Percentiles rank a stretch among this genome's conserved stretches.
phyloP scores from a whole-genome alignment of 2,113 vertebrate species.

The Oncorhynchus masou region DNA sequence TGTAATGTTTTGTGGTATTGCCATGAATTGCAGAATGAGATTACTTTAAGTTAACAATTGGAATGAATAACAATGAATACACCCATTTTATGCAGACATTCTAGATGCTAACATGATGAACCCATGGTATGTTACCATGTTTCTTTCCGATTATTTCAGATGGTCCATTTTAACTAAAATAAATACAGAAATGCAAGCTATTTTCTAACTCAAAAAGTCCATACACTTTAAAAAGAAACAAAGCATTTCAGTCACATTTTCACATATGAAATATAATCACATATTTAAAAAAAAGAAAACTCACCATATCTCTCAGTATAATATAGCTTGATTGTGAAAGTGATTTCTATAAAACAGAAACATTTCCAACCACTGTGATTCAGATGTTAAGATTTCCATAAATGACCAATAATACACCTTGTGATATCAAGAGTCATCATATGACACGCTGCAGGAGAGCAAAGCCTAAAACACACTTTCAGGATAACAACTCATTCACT shows the following conservation, averaged over 20 bases:
- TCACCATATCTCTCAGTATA: slow-evolving; percentile 38
- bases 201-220: slow-evolving; percentile 25
- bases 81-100: neutral
- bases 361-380: slow-evolving; percentile 51
- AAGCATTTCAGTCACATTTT: slow-evolving; percentile 58
- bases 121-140: slow-evolving; percentile 5
- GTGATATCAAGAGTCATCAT: slow-evolving; percentile 20
- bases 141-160: slow-evolving; percentile 14
- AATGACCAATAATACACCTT: slow-evolving; percentile 27
- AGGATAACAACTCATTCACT: neutral
- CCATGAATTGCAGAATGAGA: neutral
- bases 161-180: neutral
- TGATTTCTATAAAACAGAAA: slow-evolving; percentile 63
- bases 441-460: slow-evolving; percentile 35
- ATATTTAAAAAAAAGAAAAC: slow-evolving; percentile 14
- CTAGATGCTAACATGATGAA: neutral
- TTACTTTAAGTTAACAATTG: neutral
- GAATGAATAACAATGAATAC: neutral
- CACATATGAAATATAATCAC: slow-evolving; percentile 48
- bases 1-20: neutral
- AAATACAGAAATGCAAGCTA: slow-evolving; percentile 31
- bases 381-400: slow-evolving; percentile 41
- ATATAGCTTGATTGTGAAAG: slow-evolving; percentile 41
- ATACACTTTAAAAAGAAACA: slow-evolving; percentile 43
- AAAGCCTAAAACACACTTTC: slow-evolving; percentile 21